Evolutionary conservation across 2,888 invertebrate genomes (phyloP), one percentile per base, ranked within the genome.

Genomic region (Buathra laborator): DNA sequence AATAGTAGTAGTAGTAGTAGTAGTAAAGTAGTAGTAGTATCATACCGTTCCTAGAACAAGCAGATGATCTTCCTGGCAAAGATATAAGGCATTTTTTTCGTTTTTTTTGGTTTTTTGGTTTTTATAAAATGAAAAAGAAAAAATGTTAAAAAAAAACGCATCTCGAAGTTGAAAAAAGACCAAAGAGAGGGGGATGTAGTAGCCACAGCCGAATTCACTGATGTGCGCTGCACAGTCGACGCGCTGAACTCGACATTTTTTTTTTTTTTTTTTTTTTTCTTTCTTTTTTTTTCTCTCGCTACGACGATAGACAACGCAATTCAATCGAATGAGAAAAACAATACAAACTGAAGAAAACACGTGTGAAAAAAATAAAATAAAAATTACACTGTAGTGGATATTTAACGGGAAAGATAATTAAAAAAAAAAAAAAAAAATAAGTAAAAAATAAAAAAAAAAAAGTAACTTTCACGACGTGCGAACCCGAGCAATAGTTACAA

Each of bases 401-500:
- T 86, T 86, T 90, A 88, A 82, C 83, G 88, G 87, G 80, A 89
- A 81, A 84, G 67, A 74, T 87, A 88, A 76, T 80, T 80, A 86
- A 87, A 85, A 48, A 32, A 71, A 82, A 32, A 71, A 82, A 77
- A 12, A 19, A 19, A 1, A 87, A 88, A 76, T 81, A 83, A 86
- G 87, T 83, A 46, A 32, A 71, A 82, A 78, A 10, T 71, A 72
- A 48, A 68, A 64, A 43, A 51, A 53, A 66, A 68, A 19, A 37
- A 29, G 3, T 24, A 82, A 77, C 70, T 79, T 71, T 85, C 71
- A 67, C 70, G 74, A 80, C 80, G 83, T 89, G 89, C 87, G 88
- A 92, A 91, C 89, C 87, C 90, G 89, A 91, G 90, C 90, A 91
- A 91, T 90, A 91, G 90, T 92, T 90, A 92, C 85, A 91, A 93